Conservation (phyloP, 2,888 invertebrate species). For the Emesis furor region DNA sequence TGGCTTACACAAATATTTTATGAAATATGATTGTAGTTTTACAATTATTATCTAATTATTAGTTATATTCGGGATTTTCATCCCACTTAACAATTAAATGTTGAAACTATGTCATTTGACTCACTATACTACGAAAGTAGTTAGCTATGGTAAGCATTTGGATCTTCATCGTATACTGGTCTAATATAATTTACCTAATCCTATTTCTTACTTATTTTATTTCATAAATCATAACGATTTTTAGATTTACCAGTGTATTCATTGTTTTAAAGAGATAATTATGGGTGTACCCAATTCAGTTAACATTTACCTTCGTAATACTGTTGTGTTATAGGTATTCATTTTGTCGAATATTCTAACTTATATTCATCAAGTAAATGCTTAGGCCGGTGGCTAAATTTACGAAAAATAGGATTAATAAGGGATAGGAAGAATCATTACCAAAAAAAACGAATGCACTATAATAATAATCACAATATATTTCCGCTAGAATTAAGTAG, state of each 20-base stretch:
- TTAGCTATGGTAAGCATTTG: conserved; percentile 10
- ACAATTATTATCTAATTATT: conserved; percentile 9
- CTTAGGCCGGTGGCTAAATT: not conserved
- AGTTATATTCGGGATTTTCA: not conserved
- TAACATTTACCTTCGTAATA: no score
- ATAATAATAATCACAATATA: conserved; percentile 3
- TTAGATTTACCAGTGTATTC: no score
- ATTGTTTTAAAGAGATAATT: no score
- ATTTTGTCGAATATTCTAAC: not conserved
- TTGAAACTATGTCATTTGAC: conserved; percentile 4
- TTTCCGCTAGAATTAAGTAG: not conserved
- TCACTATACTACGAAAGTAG: not conserved
- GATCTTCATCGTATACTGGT: not conserved
- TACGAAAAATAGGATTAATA: not conserved
- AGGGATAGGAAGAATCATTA: not conserved
- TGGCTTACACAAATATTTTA: not conserved
- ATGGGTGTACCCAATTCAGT: no score
- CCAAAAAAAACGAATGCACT: not conserved
- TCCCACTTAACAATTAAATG: not conserved
- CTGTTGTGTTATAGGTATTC: not conserved
- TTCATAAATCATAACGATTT: no score
- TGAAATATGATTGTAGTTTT: not conserved
- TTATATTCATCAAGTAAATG: not conserved
- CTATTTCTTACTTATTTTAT: no score
- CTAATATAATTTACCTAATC: not conserved